Percentiles rank a stretch among this genome's conserved stretches.
Evolutionary conservation across 2,888 invertebrate genomes (phyloP).

Genomic region (Operophtera brumata): DNA sequence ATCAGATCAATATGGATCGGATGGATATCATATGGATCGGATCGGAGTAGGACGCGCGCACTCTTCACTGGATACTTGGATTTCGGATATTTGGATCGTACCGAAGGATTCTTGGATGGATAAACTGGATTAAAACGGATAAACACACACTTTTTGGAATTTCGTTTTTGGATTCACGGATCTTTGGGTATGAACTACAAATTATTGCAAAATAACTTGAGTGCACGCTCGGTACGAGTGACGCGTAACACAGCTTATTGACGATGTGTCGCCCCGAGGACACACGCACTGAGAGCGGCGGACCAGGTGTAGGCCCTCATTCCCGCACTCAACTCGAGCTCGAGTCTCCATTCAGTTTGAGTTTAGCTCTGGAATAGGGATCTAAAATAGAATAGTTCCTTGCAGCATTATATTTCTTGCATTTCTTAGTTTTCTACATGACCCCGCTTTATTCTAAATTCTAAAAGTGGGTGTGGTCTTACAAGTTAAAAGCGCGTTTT

Average conservation of each 20-base stretch:
- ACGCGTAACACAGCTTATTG: slow-evolving; percentile 53
- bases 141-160: slow-evolving; percentile 33
- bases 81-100: slow-evolving; percentile 54
- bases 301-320: too few relatives aligned
- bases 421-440: too few relatives aligned
- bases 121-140: slow-evolving; percentile 37
- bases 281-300: neutral
- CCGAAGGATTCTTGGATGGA: slow-evolving; percentile 50
- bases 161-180: slow-evolving; percentile 55
- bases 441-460: too few relatives aligned
- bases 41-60: slow-evolving; percentile 32
- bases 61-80: slow-evolving; percentile 41
- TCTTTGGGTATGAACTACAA: slow-evolving; percentile 75
- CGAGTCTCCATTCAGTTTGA: too few relatives aligned
- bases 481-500: too few relatives aligned
- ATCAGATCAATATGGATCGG: slow-evolving; percentile 24
- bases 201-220: slow-evolving; percentile 72
- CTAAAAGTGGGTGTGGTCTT: too few relatives aligned
- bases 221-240: slow-evolving; percentile 73
- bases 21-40: slow-evolving; percentile 31
- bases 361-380: too few relatives aligned
- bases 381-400: too few relatives aligned
- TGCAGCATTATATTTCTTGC: too few relatives aligned
- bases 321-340: too few relatives aligned
- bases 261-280: neutral